These are phyloP conservation scores for Cephus runcator DNA, from an alignment of 2,888 invertebrate species.

Conservation along the genomic window DNA sequence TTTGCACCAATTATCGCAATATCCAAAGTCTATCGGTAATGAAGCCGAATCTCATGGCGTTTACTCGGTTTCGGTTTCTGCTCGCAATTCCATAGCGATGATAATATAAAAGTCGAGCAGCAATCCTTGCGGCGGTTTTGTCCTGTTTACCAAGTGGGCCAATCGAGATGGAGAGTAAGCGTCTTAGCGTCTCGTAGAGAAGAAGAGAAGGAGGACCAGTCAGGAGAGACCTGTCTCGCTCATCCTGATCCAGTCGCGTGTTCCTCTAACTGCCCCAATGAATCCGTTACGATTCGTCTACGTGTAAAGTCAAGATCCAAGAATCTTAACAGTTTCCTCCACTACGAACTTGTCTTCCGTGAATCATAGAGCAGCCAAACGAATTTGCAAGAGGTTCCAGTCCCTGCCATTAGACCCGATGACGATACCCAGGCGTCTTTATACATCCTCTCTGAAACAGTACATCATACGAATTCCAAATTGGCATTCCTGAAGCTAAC, in stretches of 20 bases:
- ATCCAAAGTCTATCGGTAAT: background rate
- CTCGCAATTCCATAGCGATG: background rate
- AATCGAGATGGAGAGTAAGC: constrained; percentile 64
- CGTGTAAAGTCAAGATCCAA: background rate
- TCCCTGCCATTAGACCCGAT: background rate
- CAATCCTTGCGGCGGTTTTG: constrained; percentile 53
- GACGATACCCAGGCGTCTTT: background rate
- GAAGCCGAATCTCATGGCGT: constrained; percentile 5
- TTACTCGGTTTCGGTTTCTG: constrained; percentile 26
- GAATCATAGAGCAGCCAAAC: background rate
- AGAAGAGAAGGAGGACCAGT: background rate
- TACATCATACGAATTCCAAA: background rate
- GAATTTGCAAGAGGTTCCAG: background rate
- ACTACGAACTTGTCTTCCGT: background rate
- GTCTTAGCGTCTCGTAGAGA: constrained; percentile 3
- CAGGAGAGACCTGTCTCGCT: background rate
- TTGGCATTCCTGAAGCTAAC: background rate
- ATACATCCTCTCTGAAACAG: background rate
- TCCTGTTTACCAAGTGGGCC: constrained; percentile 64
- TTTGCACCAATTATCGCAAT: background rate
- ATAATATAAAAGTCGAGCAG: constrained; percentile 42
- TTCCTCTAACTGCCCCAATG: constrained; percentile 17
- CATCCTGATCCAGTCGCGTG: background rate
- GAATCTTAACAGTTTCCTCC: background rate
- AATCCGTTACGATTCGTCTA: constrained; percentile 16